Conservation (phyloP, 1,140 invertebrate genomes). For the Galleria mellonella region DNA sequence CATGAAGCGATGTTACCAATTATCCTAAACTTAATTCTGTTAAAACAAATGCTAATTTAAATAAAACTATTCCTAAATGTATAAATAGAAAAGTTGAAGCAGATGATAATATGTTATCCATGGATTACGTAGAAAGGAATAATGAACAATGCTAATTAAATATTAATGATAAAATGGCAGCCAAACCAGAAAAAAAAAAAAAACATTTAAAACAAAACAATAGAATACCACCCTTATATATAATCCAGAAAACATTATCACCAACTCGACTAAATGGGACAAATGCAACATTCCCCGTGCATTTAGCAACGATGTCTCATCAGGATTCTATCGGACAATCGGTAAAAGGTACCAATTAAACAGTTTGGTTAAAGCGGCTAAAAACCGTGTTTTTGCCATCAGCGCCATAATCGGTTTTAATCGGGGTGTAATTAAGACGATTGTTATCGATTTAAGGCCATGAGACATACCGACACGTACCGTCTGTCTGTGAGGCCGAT, state of each 20-base stretch:
- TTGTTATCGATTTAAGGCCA: constrained; percentile 41
- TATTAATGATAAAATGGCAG: too few species aligned
- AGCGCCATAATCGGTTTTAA: constrained; percentile 41
- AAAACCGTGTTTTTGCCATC: constrained; percentile 33
- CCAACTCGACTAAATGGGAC: neutral
- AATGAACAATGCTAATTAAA: too few species aligned
- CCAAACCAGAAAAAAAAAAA: too few species aligned
- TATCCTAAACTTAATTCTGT: too few species aligned
- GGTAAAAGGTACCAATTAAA: constrained; percentile 36
- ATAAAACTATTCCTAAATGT: too few species aligned
- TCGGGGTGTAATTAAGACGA: constrained; percentile 46
- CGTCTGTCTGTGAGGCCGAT: constrained; percentile 27
- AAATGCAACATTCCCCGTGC: neutral
- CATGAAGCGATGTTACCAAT: too few species aligned
- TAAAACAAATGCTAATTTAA: too few species aligned
- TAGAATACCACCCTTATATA: neutral
- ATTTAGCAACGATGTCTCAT: constrained; percentile 2
- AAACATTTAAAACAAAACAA: too few species aligned
- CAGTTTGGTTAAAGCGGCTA: constrained; percentile 21
- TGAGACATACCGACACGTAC: constrained; percentile 22
- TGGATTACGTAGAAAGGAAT: too few species aligned
- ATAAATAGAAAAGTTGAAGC: too few species aligned
- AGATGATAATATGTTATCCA: too few species aligned
- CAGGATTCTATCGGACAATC: constrained; percentile 27
- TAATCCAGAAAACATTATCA: neutral